phyloP scores from a whole-genome alignment of 2,797 vertebrate species.

The Tinamus major region DNA sequence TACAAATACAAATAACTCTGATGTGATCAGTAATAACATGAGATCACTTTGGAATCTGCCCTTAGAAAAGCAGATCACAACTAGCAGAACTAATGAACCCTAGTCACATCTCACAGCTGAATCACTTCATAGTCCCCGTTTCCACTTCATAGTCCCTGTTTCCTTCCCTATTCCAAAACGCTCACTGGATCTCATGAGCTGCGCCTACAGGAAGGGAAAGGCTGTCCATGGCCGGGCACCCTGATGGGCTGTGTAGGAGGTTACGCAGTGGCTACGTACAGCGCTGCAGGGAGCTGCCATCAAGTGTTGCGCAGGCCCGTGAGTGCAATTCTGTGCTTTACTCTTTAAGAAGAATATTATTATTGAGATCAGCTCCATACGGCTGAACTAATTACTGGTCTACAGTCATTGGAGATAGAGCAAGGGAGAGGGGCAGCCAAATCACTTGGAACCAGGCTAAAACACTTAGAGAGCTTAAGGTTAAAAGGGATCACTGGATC shows the following conservation, averaged over 20 bases:
- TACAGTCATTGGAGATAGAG: not conserved
- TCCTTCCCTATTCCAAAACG: not conserved
- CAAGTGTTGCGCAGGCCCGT: accelerated
- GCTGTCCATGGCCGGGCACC: accelerated
- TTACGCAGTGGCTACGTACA: not conserved
- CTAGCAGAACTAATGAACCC: not conserved
- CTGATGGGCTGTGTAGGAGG: accelerated
- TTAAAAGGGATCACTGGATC: conserved; percentile 5
- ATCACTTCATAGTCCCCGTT: not conserved
- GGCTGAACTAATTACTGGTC: not conserved
- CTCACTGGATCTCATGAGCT: accelerated
- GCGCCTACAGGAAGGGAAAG: accelerated
- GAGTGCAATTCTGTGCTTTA: not conserved
- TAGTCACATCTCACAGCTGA: not conserved
- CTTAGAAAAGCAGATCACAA: not conserved
- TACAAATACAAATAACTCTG: not conserved
- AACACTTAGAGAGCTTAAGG: not conserved
- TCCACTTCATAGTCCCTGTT: not conserved
- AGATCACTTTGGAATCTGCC: not conserved
- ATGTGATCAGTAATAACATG: not conserved
- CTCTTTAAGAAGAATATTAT: not conserved
- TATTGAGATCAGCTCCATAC: not conserved
- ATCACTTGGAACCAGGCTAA: not conserved
- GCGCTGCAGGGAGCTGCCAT: not conserved
- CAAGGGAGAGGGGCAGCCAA: not conserved